A percentile compares a stretch with the other conserved stretches of the same genome.
phyloP scores from a whole-genome alignment of 1,140 invertebrate genomes.

The Conus betulinus region DNA sequence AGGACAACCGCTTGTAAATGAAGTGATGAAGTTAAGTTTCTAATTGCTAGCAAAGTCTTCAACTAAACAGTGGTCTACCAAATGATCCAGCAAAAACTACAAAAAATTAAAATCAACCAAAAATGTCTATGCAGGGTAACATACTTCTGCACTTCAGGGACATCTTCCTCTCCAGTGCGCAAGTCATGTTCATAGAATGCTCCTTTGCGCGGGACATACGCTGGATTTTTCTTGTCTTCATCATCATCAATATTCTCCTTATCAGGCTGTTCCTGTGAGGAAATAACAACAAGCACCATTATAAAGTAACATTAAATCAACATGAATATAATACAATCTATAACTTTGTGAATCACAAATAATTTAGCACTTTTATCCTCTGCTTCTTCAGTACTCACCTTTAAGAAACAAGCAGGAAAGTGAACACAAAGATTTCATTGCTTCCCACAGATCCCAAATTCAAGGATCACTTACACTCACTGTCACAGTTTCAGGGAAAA shows the following conservation, averaged over 20 bases:
- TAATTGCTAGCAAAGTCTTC: no score
- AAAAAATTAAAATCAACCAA: no score
- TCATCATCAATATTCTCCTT: conserved; percentile 85
- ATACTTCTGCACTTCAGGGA: conserved; percentile 78
- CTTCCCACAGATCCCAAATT: no score
- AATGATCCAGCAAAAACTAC: no score
- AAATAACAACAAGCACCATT: conserved; percentile 66
- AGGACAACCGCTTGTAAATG: no score
- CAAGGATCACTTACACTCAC: no score
- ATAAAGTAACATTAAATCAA: conserved; percentile 61
- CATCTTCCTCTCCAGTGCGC: conserved; percentile 60
- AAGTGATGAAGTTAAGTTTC: no score
- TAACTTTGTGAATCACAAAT: neutral
- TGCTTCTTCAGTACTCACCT: neutral
- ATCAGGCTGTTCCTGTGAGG: conserved; percentile 66
- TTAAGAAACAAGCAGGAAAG: no score
- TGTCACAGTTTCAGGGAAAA: no score
- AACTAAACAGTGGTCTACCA: no score
- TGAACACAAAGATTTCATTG: no score
- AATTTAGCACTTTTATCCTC: neutral
- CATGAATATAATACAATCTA: conserved; percentile 13
- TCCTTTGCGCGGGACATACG: conserved; percentile 96
- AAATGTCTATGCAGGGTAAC: neutral
- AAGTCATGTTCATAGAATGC: conserved; percentile 96
- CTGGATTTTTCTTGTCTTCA: conserved; percentile 95